phyloP scores from a whole-genome alignment of 2,888 invertebrate species.

The Nephrotoma flavescens region DNA sequence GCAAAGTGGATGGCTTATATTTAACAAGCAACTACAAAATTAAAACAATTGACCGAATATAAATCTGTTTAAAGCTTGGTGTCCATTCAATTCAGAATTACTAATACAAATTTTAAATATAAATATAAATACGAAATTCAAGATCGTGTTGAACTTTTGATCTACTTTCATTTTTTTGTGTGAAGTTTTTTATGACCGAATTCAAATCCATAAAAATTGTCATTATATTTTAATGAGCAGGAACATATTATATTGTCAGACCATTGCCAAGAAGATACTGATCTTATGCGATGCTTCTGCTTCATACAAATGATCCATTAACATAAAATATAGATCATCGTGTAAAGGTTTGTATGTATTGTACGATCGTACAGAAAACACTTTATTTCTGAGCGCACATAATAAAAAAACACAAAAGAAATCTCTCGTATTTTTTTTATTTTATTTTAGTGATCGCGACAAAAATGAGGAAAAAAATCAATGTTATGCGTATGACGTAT shows the following conservation, averaged over 20 bases:
- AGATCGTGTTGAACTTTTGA: background rate
- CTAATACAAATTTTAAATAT: background rate
- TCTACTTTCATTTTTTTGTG: background rate
- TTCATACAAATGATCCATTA: background rate
- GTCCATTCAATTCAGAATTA: background rate
- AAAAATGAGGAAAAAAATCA: background rate
- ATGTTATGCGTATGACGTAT: slow-evolving; percentile 8
- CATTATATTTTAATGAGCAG: background rate
- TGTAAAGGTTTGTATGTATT: background rate
- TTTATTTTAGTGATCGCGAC: background rate
- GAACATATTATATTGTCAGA: too few species aligned
- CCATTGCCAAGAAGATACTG: background rate
- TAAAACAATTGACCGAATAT: background rate
- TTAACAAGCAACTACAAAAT: background rate
- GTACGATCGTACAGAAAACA: background rate
- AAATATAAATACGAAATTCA: background rate
- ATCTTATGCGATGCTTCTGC: background rate
- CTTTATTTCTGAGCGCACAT: background rate
- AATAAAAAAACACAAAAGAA: background rate
- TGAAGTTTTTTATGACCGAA: background rate
- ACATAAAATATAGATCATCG: background rate
- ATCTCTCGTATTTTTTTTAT: background rate
- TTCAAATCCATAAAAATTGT: background rate
- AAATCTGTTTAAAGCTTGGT: background rate
- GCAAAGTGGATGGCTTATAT: background rate